A percentile compares a stretch with the other conserved stretches of the same genome.
phyloP scores from a whole-genome alignment of 2,888 invertebrate species.

The Acrocyrtus sp. region DNA sequence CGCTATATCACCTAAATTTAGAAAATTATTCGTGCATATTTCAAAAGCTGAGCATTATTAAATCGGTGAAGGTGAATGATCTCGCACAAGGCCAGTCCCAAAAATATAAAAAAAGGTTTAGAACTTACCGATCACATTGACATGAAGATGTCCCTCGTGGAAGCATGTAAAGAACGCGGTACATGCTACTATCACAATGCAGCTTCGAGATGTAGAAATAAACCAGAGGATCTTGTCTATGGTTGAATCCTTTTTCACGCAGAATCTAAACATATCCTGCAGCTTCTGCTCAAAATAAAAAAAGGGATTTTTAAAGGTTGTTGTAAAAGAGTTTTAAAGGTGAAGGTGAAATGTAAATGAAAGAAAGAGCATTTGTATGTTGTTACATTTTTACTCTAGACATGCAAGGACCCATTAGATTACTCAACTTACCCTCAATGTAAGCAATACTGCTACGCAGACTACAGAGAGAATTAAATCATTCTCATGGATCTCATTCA shows the following conservation, averaged over 20 bases:
- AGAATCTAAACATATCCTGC: conserved; percentile 47
- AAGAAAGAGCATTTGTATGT: too few relatives aligned
- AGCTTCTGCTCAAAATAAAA: conserved; percentile 51
- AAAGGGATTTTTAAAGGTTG: not conserved
- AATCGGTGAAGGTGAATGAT: not conserved
- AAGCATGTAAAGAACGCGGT: conserved; percentile 68
- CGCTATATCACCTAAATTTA: conserved; percentile 70
- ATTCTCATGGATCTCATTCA: conserved; percentile 75
- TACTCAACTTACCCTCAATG: conserved; percentile 18
- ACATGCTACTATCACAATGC: conserved; percentile 79
- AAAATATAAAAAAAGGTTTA: not conserved
- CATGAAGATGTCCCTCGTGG: conserved; percentile 33
- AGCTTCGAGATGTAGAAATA: conserved; percentile 79
- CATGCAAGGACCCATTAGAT: too few relatives aligned
- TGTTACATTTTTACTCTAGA: too few relatives aligned
- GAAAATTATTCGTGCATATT: not conserved
- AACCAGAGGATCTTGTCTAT: conserved; percentile 75
- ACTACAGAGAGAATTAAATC: conserved; percentile 77
- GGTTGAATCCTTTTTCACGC: conserved; percentile 53
- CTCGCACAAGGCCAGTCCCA: not conserved
- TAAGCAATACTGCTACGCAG: conserved; percentile 70
- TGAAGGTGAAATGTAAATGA: too few relatives aligned
- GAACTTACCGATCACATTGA: conserved; percentile 53
- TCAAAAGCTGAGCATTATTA: not conserved
- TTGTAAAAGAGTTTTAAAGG: not conserved